Base-by-base conservation (phyloP, 2,113 vertebrate genomes). In the Podiceps cristatus region DNA sequence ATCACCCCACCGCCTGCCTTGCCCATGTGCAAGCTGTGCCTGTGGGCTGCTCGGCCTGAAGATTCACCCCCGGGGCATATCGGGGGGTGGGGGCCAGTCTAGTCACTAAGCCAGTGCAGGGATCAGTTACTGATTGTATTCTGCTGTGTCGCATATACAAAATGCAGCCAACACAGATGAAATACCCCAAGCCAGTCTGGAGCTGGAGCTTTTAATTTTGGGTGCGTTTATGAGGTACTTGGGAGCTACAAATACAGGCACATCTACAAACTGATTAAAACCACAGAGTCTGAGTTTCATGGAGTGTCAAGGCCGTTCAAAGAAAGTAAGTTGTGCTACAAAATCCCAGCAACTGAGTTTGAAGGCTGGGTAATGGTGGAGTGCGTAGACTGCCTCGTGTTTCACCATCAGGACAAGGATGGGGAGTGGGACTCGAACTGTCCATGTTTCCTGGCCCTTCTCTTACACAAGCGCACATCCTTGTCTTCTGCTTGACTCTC, bases 251-350 rank as follows among this genome's bases (percentile, higher is more conserved):
- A 27, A 23, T 22, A 37, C 8, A 59, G n/a, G 18, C 16, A 58
- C 15, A 76, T 88, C 75, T n/a, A 50, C 16, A n/a, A 44, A 33
- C 8, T 17, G 33, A 35, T 35, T 42, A 44, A 86, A 89, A 67
- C 42, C 23, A 52, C 14, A 33, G 15, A 45, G 18, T 17, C 29
- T 33, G 31, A 29, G 20, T 40, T 77, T 68, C 33, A 27, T 0
- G 0, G 42, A 31, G 10, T 1, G 2, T 59, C 8, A 4, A 3
- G 5, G 20, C 28, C 1, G 1, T 53, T 58, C 9, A n/a, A 83
- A 83, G 19, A 67, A 31, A 63, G 0, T 16, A 24, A 86, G 3
- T 29, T 62, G 37, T 52, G 18, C 59, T 58, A 52, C 23, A 59
- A 58, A 63, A 74, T 20, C 73, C 64, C n/a, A 64, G 24, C 55